phyloP scores from a whole-genome alignment of 30 jellyfish, hydroid and myxozoan genomes.

The Turritopsis rubra region DNA sequence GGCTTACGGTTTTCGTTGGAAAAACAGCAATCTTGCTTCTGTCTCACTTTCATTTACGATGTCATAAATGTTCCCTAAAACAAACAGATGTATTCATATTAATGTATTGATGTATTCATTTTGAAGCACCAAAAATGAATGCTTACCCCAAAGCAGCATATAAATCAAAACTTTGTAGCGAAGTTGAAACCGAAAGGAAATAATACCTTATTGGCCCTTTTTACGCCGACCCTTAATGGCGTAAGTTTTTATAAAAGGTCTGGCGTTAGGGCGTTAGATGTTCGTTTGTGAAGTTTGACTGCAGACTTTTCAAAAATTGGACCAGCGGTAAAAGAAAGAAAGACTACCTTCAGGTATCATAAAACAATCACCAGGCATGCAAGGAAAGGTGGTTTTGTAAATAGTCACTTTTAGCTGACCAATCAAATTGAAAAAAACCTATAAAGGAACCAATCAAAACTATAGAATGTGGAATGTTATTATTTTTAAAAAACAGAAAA shows the following conservation, averaged over 20 bases:
- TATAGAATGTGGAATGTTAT: background rate
- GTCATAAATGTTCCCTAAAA: conserved; percentile 6
- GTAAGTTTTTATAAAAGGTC: no score
- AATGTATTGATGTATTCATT: background rate
- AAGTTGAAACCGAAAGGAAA: background rate
- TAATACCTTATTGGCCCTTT: no score
- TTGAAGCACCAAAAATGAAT: no score
- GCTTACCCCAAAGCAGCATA: background rate
- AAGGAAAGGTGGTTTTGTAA: background rate
- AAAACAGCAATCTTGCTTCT: conserved; percentile 1
- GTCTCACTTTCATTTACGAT: background rate
- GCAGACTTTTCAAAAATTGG: no score
- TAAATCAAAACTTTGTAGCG: background rate
- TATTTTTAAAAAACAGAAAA: background rate
- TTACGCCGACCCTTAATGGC: no score
- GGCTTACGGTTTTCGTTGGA: background rate
- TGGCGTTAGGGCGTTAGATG: no score
- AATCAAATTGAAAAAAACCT: background rate
- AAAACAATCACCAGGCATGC: background rate
- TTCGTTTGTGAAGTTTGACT: no score
- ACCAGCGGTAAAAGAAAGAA: no score
- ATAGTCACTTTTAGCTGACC: background rate
- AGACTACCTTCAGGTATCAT: conserved; percentile 2
- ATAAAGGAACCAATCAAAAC: background rate
- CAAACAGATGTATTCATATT: background rate